Conservation (phyloP, 2,888 invertebrate species). For the Phengaris arion region DNA sequence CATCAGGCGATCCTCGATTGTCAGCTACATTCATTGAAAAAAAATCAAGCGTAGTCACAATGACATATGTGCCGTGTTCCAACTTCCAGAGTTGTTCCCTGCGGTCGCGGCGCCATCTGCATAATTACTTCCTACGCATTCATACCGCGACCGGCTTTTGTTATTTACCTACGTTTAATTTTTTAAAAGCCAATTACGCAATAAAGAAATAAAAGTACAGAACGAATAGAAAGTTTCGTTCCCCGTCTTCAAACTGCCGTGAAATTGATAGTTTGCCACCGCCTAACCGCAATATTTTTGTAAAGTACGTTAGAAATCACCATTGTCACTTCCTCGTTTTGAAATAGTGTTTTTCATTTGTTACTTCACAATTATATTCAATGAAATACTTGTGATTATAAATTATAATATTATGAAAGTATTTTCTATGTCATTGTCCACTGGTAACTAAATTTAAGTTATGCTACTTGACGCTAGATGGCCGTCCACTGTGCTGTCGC, state of each 20-base stretch:
- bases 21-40: too few species aligned
- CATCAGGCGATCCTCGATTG: too few species aligned
- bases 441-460: not conserved
- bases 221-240: conserved; percentile 58
- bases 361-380: too few species aligned
- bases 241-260: conserved; percentile 61
- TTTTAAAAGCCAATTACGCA: conserved; percentile 64
- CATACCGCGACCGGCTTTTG: conserved; percentile 56
- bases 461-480: conserved; percentile 63
- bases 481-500: conserved; percentile 37
- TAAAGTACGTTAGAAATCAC: conserved; percentile 38
- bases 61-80: conserved; percentile 40
- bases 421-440: too few species aligned
- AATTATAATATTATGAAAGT: not conserved
- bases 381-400: not conserved
- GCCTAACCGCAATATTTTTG: conserved; percentile 58
- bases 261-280: conserved; percentile 59
- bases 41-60: conserved; percentile 2
- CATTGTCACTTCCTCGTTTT: not conserved
- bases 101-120: conserved; percentile 65
- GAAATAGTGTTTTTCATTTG: not conserved
- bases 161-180: conserved; percentile 56
- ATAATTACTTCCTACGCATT: conserved; percentile 73
- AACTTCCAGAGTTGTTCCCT: conserved; percentile 37
- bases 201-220: conserved; percentile 66